Base-by-base conservation (phyloP, 37 sponge, comb jelly and placozoan species). In the Ephydatia muelleri region DNA sequence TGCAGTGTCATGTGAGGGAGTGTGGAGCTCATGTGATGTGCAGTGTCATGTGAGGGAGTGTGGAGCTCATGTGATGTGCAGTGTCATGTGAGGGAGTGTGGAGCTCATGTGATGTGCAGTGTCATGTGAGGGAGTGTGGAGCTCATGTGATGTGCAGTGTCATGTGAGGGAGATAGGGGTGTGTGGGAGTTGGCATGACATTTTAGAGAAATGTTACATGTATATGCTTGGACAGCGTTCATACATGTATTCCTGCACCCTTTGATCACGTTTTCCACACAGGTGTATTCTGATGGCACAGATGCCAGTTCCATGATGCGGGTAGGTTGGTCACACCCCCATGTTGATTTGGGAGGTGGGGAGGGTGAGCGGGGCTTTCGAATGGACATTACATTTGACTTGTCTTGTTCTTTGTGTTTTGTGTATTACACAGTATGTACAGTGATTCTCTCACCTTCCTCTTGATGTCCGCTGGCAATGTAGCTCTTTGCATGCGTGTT, bases 41-140 rank as follows among this genome's bases (percentile, higher is more conserved):
- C n/a, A n/a, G n/a, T n/a, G n/a, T n/a, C n/a, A n/a, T n/a, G n/a
- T n/a, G n/a, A n/a, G n/a, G n/a, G n/a, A n/a, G n/a, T n/a, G 67
- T 38, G 14, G 77, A 68, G 77, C 69, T 14, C 19, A 38, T 83
- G 32, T 57, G 83, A 75, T n/a, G 83, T 83, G 75, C n/a, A 83
- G 83, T 49, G 2, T 5, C 21, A 65, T 65, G 66, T 22, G 69
- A 26, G 28, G 69, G 28, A 29, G 28, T 68, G 28, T 68, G 69
- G n/a, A 68, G 11, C 2, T 22, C n/a, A n/a, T n/a, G n/a, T 57
- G 83, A 75, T n/a, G 83, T 83, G 75, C n/a, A 83, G 83, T 49
- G 2, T 5, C 21, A 65, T 65, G 66, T 22, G 69, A 26, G 28
- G 69, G 28, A 29, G 28, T 68, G 28, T 68, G 69, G n/a, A 68